Conservation (phyloP, 2,113 vertebrate genomes). For the Cettia cetti region DNA sequence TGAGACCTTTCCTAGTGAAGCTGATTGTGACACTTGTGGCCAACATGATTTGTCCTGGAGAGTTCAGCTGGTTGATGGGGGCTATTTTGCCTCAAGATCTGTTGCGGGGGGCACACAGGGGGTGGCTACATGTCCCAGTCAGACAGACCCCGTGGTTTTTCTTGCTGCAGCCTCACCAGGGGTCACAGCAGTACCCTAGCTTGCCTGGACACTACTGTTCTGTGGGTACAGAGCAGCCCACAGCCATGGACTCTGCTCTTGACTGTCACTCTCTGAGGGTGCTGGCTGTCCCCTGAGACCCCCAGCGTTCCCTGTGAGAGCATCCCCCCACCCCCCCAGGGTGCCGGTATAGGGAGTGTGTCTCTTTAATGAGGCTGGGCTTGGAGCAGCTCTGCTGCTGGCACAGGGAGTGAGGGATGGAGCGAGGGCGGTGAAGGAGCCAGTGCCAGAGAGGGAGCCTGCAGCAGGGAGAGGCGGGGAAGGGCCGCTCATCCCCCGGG, state of each 20-base stretch:
- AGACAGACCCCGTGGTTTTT: background rate
- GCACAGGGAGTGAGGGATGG: slow-evolving; percentile 58
- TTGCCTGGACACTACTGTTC: background rate
- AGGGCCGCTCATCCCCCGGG: background rate
- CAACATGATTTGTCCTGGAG: background rate
- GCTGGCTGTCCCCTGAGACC: background rate
- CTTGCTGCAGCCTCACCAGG: background rate
- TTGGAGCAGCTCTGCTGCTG: slow-evolving; percentile 62
- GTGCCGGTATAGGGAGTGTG: background rate
- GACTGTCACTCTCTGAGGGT: background rate
- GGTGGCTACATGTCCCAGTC: accelerated
- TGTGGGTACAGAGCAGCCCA: background rate
- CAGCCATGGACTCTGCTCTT: background rate
- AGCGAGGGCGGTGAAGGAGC: slow-evolving; percentile 59
- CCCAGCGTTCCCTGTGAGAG: background rate
- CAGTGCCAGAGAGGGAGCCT: slow-evolving; percentile 50
- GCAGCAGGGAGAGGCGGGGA: slow-evolving; percentile 47
- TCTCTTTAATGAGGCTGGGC: slow-evolving; percentile 71
- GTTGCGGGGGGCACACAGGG: background rate
- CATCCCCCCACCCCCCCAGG: background rate
- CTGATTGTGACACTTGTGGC: background rate
- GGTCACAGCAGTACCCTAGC: background rate
- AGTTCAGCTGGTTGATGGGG: background rate
- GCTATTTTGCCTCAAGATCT: background rate
- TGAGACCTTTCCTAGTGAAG: background rate